A percentile compares a stretch with the other conserved stretches of the same genome.
Conservation (phyloP, 2,113 vertebrate species). For the Oryctolagus cuniculus region DNA sequence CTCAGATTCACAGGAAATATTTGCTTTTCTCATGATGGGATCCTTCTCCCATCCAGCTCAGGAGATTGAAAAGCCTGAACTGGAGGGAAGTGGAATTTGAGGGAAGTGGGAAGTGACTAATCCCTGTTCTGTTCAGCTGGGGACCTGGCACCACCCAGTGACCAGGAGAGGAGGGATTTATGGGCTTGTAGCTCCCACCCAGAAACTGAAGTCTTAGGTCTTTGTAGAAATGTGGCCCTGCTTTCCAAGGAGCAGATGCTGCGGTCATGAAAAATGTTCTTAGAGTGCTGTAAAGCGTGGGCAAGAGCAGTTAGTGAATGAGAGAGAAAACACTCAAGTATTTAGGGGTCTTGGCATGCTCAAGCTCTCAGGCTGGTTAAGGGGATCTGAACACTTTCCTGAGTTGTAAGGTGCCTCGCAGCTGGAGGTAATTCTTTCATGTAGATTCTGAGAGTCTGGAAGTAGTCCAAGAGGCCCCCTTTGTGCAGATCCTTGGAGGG, state of each 20-base stretch:
- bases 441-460: background rate
- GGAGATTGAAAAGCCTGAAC: background rate
- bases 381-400: background rate
- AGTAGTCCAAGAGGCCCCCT: background rate
- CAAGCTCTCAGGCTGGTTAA: no score
- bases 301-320: no score
- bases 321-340: no score
- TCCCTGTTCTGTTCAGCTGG: no score
- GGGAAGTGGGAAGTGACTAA: background rate
- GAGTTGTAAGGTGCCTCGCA: background rate
- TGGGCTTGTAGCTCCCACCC: background rate
- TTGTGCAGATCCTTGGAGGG: no score
- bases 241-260: background rate
- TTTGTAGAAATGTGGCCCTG: background rate
- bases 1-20: no score
- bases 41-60: background rate
- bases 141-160: background rate
- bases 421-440: background rate
- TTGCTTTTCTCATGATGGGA: background rate
- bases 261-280: background rate
- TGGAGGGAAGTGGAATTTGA: no score
- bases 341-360: accelerated
- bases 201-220: background rate
- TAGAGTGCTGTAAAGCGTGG: background rate
- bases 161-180: no score